Conservation (phyloP, 2,888 invertebrate genomes). For the Eueremaeus valkanovi region DNA sequence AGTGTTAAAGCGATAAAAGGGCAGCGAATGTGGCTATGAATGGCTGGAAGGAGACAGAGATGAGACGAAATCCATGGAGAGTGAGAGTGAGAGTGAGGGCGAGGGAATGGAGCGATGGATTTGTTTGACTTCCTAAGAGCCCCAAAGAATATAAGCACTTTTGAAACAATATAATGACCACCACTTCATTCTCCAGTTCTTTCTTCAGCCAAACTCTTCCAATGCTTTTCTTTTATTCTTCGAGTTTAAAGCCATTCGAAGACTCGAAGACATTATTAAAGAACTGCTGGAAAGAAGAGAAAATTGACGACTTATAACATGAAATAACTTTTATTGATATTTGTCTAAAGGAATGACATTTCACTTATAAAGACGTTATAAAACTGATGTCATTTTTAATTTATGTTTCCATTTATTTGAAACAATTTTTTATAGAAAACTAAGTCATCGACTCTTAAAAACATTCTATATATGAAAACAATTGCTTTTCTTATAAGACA, state of each 20-base stretch:
- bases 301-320: not conserved
- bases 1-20: not conserved
- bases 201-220: not conserved
- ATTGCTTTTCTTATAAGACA: no score
- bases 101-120: no score
- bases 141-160: slow-evolving; percentile 20
- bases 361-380: slow-evolving; percentile 13
- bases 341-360: not conserved
- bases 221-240: not conserved
- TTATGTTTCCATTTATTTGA: not conserved
- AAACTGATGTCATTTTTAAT: slow-evolving; percentile 5
- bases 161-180: slow-evolving; percentile 21
- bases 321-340: not conserved
- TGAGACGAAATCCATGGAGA: not conserved
- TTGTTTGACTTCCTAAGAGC: slow-evolving; percentile 5
- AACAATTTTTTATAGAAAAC: not conserved
- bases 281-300: not conserved
- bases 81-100: no score
- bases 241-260: not conserved
- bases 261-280: slow-evolving; percentile 22
- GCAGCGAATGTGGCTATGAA: not conserved
- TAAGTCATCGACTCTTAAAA: not conserved
- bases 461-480: slow-evolving; percentile 14
- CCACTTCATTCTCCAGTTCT: not conserved
- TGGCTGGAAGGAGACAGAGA: not conserved